Conservation (phyloP, 92 coral and sea anemone genomes). For the Epizoanthus scotinus region DNA sequence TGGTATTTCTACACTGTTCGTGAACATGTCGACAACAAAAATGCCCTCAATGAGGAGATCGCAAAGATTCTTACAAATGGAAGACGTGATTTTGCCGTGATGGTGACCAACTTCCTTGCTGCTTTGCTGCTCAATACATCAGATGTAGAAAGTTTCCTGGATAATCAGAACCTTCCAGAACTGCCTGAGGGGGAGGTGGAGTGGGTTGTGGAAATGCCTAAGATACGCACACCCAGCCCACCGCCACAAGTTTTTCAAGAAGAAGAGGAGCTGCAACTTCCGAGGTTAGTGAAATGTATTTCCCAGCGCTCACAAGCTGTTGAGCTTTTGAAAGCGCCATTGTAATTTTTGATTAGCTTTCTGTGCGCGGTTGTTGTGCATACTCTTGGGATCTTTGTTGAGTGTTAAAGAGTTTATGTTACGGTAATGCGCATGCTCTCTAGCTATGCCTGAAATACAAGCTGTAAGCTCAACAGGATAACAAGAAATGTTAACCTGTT, state of each 20-base stretch:
- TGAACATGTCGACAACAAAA: conserved; percentile 48
- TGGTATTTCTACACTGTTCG: conserved; percentile 65
- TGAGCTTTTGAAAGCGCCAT: no score
- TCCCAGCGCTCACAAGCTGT: no score
- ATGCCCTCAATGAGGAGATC: conserved; percentile 67
- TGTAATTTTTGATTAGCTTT: no score
- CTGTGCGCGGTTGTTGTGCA: no score
- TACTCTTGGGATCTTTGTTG: no score
- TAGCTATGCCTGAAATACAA: no score
- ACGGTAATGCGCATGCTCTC: no score
- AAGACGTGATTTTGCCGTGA: conserved; percentile 44
- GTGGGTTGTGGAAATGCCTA: conserved; percentile 63
- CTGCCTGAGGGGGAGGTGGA: conserved; percentile 63
- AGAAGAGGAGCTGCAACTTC: background rate
- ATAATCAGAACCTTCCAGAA: conserved; percentile 45
- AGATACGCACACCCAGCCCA: conserved; percentile 37
- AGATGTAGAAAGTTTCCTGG: conserved; percentile 63
- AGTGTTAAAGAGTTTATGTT: no score
- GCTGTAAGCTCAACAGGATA: no score
- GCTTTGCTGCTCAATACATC: conserved; percentile 37
- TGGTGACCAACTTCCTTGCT: conserved; percentile 63
- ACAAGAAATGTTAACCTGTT: no score
- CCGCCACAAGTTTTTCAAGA: conserved; percentile 36
- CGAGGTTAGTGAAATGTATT: no score
- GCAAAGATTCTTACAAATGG: conserved; percentile 65